Evolutionary conservation across 2,888 invertebrate species (phyloP).

Genomic region (Oscheius sp.): DNA sequence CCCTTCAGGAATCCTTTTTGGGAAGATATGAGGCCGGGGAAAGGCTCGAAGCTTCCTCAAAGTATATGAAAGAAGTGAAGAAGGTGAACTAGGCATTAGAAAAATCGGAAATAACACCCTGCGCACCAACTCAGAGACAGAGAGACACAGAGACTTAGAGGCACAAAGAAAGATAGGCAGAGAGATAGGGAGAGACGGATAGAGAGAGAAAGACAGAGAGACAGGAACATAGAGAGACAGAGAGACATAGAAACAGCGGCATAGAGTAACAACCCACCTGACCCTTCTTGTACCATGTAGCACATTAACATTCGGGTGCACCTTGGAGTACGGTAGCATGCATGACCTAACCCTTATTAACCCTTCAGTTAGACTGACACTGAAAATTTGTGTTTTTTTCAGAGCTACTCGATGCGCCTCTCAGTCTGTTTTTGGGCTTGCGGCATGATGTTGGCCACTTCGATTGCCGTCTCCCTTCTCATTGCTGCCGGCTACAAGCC

Average conservation of each 20-base stretch:
- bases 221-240: too few relatives aligned
- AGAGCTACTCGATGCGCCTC: slow-evolving; percentile 43
- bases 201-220: too few relatives aligned
- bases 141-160: too few relatives aligned
- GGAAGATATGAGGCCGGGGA: not conserved
- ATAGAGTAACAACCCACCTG: not conserved
- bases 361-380: not conserved
- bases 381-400: slow-evolving; percentile 21
- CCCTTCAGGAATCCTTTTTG: slow-evolving; percentile 25
- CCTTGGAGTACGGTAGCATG: too few relatives aligned
- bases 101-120: not conserved
- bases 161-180: too few relatives aligned
- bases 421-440: slow-evolving; percentile 46
- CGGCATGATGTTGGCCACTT: slow-evolving; percentile 47
- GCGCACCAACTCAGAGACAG: not conserved
- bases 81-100: slow-evolving; percentile 14
- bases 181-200: too few relatives aligned
- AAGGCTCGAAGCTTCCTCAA: slow-evolving; percentile 1
- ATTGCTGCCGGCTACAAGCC: slow-evolving; percentile 52
- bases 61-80: not conserved
- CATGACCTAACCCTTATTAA: not conserved
- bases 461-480: slow-evolving; percentile 46
- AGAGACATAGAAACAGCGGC: too few relatives aligned
- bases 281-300: not conserved
- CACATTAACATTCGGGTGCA: not conserved